Percentiles rank a stretch among this genome's conserved stretches.
Conservation (phyloP, 2,888 invertebrate genomes). For the Druceiella hillmani region DNA sequence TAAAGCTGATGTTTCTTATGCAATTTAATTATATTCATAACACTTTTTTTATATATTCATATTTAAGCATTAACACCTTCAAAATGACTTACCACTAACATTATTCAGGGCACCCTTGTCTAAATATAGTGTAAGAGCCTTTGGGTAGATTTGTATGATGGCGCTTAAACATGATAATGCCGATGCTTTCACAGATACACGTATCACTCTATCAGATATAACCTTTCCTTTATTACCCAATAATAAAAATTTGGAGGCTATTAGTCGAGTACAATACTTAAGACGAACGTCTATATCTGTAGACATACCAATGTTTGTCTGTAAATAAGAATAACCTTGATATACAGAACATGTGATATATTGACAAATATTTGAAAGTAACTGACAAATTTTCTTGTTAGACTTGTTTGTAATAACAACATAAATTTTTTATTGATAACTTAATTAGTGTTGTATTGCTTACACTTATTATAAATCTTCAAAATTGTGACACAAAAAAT, state of each 20-base stretch:
- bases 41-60: conserved; percentile 3
- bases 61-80: too few relatives aligned
- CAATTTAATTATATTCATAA: not conserved
- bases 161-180: conserved; percentile 76
- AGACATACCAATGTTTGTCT: conserved; percentile 61
- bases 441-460: too few relatives aligned
- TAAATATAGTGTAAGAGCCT: conserved; percentile 60
- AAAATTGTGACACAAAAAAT: too few relatives aligned
- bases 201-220: conserved; percentile 67
- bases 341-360: too few relatives aligned
- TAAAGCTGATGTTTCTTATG: too few relatives aligned
- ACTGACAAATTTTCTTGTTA: too few relatives aligned
- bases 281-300: conserved; percentile 61
- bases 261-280: conserved; percentile 65
- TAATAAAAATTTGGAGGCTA: conserved; percentile 69
- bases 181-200: conserved; percentile 88
- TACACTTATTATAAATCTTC: too few relatives aligned
- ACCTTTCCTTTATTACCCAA: conserved; percentile 57
- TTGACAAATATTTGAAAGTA: too few relatives aligned
- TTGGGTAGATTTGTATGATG: conserved; percentile 68
- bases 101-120: conserved; percentile 52
- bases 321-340: conserved; percentile 33
- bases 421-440: too few relatives aligned
- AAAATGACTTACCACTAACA: too few relatives aligned
- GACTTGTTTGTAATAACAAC: too few relatives aligned